These are phyloP conservation scores for Podarcis muralis DNA, from an alignment of 2,113 vertebrate species.

Conservation along the genomic window DNA sequence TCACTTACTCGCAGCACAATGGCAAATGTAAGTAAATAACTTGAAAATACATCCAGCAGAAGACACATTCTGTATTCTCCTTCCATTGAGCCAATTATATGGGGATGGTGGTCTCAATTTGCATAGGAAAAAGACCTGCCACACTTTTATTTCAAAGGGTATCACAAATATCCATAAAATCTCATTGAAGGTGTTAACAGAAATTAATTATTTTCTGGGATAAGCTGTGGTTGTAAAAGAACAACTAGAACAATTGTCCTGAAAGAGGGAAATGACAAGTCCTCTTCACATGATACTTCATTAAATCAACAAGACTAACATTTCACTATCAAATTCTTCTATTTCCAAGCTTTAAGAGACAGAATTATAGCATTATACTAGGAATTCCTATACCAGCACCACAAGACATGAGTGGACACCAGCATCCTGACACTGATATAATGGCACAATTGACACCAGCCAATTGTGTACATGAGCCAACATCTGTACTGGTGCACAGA, in stretches of 20 bases:
- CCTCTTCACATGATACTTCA: background rate
- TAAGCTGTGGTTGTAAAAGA: background rate
- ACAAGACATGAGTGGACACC: too few relatives aligned
- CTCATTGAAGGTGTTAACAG: background rate
- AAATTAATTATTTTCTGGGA: background rate
- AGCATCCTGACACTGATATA: background rate
- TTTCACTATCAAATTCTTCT: background rate
- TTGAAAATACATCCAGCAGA: background rate
- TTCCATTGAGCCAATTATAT: background rate
- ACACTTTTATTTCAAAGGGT: background rate
- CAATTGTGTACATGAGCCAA: background rate
- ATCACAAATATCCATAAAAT: background rate
- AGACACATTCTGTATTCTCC: background rate
- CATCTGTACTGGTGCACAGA: background rate
- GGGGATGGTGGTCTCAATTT: background rate
- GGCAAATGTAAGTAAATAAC: background rate
- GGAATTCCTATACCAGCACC: background rate
- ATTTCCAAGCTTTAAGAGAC: background rate
- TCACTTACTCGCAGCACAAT: background rate
- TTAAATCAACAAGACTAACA: too few relatives aligned
- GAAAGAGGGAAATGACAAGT: background rate
- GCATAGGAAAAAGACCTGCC: background rate
- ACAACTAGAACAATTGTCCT: background rate
- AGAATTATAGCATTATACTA: background rate
- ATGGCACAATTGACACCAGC: background rate